These are phyloP conservation scores for Phyllotreta cruciferae DNA, from an alignment of 2,888 invertebrate species.

Conservation along the genomic window DNA sequence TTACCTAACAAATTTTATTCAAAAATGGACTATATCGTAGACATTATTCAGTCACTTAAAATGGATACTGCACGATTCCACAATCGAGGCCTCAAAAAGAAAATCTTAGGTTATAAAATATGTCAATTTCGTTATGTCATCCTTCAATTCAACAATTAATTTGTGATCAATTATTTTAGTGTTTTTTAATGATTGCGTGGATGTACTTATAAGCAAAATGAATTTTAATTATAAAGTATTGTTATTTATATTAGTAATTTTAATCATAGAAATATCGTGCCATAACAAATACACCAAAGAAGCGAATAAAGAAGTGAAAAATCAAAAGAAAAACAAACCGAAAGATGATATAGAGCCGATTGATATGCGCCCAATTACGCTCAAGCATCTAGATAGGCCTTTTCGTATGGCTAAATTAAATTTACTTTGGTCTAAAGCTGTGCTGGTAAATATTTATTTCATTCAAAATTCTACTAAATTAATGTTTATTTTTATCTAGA, in stretches of 20 bases:
- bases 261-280: conserved; percentile 18
- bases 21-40: no score
- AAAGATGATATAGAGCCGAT: conserved; percentile 31
- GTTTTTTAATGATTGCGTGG: no score
- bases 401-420: conserved; percentile 92
- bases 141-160: background rate
- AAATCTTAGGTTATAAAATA: no score
- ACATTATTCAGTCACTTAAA: no score
- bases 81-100: no score
- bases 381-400: conserved; percentile 80
- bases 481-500: conserved; percentile 61
- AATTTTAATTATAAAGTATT: conserved; percentile 4
- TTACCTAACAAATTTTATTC: no score
- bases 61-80: no score
- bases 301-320: conserved; percentile 61
- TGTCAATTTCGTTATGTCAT: background rate
- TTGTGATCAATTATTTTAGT: no score
- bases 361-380: conserved; percentile 57
- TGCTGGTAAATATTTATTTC: conserved; percentile 69
- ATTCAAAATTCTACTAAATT: conserved; percentile 2
- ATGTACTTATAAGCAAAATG: conserved; percentile 5
- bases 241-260: conserved; percentile 16
- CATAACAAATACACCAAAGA: conserved; percentile 72
- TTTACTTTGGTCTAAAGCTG: conserved; percentile 88
- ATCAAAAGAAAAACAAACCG: conserved; percentile 49